Percentiles rank a stretch among this genome's conserved stretches.
Conservation (phyloP, 2,113 vertebrate genomes). For the Callocephalon fimbriatum region DNA sequence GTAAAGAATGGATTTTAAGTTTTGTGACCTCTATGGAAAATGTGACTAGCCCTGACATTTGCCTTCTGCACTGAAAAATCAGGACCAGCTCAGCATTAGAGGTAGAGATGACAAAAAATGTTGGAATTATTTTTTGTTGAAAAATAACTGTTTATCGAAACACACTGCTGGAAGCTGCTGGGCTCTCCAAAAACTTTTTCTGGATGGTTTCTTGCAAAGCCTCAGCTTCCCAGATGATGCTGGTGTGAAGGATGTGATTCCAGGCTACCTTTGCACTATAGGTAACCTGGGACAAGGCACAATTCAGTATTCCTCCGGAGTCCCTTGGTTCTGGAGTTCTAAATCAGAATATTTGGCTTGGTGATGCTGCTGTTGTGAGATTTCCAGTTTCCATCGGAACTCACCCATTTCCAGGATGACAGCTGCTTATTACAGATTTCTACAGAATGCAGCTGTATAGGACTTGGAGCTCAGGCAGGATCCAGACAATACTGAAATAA, state of each 20-base stretch:
- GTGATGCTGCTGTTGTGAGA: not conserved
- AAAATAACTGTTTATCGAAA: not conserved
- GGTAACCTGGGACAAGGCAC: no score
- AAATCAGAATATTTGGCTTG: not conserved
- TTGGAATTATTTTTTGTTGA: not conserved
- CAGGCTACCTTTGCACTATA: not conserved
- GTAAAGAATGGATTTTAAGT: not conserved
- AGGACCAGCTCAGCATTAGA: not conserved
- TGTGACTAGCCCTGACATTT: rapidly evolving
- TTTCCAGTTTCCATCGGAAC: not conserved
- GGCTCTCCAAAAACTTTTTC: not conserved
- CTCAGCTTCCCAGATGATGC: not conserved
- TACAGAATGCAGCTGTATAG: not conserved
- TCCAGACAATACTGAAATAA: not conserved
- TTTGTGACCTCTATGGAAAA: not conserved
- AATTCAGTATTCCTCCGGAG: not conserved
- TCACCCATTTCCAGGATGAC: not conserved
- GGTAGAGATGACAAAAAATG: not conserved
- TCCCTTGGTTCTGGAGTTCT: not conserved
- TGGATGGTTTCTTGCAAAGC: not conserved
- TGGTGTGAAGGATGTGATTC: not conserved
- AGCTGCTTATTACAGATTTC: not conserved
- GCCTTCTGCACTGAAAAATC: not conserved
- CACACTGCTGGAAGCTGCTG: not conserved
- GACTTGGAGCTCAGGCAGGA: not conserved